Conservation (phyloP, 2,888 invertebrate genomes). For the Cataglyphis albicans region DNA sequence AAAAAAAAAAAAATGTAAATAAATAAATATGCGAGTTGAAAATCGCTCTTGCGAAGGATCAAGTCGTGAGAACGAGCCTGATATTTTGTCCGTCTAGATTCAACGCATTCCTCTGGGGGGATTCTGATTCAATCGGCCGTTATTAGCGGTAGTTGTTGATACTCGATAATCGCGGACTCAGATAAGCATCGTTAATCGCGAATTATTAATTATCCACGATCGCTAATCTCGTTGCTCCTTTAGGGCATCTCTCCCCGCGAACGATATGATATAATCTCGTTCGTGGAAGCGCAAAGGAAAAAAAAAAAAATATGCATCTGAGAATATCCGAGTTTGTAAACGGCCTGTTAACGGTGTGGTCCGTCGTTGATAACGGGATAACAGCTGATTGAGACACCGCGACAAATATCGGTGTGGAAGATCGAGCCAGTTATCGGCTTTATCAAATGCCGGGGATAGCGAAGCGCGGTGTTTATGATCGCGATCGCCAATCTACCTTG, state of each 20-base stretch:
- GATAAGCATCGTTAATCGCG: slow-evolving; percentile 33
- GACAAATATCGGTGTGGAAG: slow-evolving; percentile 48
- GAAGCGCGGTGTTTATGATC: slow-evolving; percentile 66
- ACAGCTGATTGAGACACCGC: slow-evolving; percentile 67
- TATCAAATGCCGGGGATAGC: slow-evolving; percentile 74
- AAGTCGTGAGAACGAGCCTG: slow-evolving; percentile 8
- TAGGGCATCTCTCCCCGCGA: slow-evolving; percentile 13
- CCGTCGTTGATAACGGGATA: slow-evolving; percentile 68
- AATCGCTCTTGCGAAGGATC: not conserved
- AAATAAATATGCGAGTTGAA: not conserved
- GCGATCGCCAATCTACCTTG: slow-evolving; percentile 58
- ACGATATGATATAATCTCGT: slow-evolving; percentile 26
- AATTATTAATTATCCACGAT: slow-evolving; percentile 35
- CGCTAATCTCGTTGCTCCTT: not conserved
- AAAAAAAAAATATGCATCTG: slow-evolving; percentile 40
- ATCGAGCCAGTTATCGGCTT: slow-evolving; percentile 70
- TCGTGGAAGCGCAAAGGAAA: not conserved
- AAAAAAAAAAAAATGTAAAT: not conserved
- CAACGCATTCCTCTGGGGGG: not conserved
- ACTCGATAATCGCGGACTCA: not conserved
- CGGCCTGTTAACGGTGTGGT: slow-evolving; percentile 64
- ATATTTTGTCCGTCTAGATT: not conserved
- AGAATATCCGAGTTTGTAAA: slow-evolving; percentile 58
- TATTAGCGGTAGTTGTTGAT: slow-evolving; percentile 30
- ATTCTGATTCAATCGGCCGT: slow-evolving; percentile 43